Conservation (phyloP, 2,797 vertebrate genomes). For the Tympanoctomys barrerae region DNA sequence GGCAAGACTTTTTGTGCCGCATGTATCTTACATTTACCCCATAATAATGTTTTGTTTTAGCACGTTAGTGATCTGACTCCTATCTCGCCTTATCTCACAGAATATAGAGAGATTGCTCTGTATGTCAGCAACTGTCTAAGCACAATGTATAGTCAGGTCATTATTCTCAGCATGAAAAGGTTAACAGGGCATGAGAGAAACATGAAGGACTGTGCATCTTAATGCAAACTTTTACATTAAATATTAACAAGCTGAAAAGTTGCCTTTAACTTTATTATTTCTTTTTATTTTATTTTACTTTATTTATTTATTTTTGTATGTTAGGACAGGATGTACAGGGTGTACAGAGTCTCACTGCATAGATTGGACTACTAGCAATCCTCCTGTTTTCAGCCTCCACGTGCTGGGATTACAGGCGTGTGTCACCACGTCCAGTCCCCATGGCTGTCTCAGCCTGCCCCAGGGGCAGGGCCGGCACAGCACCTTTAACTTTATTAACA, state of each 20-base stretch:
- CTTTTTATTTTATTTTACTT: no score
- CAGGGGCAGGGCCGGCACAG: no score
- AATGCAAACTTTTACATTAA: conserved; percentile 8
- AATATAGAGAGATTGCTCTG: conserved; percentile 15
- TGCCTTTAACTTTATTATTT: background rate
- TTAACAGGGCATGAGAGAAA: conserved; percentile 11
- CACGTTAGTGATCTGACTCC: background rate
- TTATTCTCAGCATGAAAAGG: background rate
- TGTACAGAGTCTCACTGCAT: no score
- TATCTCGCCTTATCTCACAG: conserved; percentile 12
- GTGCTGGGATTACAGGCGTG: no score
- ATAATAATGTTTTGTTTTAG: background rate
- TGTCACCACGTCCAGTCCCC: no score
- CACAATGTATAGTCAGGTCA: background rate
- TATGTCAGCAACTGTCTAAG: background rate
- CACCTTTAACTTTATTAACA: background rate
- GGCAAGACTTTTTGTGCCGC: background rate
- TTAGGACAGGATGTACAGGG: no score
- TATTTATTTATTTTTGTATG: no score
- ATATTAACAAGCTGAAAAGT: background rate
- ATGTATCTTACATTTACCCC: background rate
- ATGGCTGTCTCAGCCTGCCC: no score
- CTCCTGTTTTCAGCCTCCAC: no score
- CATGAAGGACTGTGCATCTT: background rate
- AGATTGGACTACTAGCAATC: no score